A percentile compares a stretch with the other conserved stretches of the same genome.
phyloP scores from a whole-genome alignment of 2,113 vertebrate genomes.

The Reinhardtius hippoglossoides region DNA sequence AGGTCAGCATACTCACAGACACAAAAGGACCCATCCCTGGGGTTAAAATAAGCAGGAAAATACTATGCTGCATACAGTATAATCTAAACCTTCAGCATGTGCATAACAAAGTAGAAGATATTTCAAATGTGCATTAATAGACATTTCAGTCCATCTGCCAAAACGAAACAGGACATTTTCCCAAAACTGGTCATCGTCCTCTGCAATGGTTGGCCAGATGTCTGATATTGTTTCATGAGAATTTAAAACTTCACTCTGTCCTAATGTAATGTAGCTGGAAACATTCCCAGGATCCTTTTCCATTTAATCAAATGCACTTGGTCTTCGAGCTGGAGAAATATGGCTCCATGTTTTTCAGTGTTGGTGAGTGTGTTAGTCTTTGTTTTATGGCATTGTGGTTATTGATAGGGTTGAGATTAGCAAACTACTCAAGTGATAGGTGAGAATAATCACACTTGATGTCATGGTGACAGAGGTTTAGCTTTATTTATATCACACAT shows the following conservation, averaged over 20 bases:
- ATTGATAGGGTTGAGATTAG: not conserved
- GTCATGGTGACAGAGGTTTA: not conserved
- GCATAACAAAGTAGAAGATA: not conserved
- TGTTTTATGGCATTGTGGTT: not conserved
- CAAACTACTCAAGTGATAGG: not conserved
- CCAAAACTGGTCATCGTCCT: not conserved
- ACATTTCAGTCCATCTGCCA: not conserved
- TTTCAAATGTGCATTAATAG: constrained; percentile 2
- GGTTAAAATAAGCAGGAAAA: not conserved
- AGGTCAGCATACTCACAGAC: not conserved
- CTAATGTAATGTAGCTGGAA: constrained; percentile 19
- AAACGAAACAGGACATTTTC: not conserved
- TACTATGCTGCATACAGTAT: not conserved
- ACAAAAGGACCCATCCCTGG: not conserved
- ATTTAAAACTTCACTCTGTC: not conserved
- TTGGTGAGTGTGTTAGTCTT: not conserved
- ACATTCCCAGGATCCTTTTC: constrained; percentile 12
- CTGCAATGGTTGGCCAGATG: not conserved
- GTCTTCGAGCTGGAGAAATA: not conserved
- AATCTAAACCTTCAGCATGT: not conserved
- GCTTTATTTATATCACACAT: not conserved
- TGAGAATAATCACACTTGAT: not conserved
- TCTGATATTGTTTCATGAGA: constrained; percentile 22
- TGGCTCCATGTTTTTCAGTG: not conserved
- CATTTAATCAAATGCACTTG: constrained; percentile 15